Conservation (phyloP, 2,113 vertebrate genomes). For the Cryptomyrus ogoouensis region DNA sequence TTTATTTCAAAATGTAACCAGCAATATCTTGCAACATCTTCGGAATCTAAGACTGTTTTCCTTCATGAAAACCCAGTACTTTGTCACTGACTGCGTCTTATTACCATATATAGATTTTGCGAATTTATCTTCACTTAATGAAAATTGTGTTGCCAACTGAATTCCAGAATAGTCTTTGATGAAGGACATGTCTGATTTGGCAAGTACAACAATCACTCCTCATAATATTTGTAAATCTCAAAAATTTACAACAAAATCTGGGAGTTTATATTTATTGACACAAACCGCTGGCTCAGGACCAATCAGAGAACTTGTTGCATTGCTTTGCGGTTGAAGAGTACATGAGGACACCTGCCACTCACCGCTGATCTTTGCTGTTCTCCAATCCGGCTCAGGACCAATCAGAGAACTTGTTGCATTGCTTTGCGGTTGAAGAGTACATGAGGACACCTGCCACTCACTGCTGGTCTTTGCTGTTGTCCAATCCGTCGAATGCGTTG, state of each 20-base stretch:
- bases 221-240: background rate
- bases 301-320: slow-evolving; percentile 4
- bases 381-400: slow-evolving; percentile 17
- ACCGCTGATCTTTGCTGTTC: slow-evolving; percentile 2
- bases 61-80: background rate
- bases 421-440: background rate
- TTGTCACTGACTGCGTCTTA: background rate
- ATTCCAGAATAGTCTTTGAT: background rate
- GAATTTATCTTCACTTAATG: background rate
- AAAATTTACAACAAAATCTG: background rate
- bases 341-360: background rate
- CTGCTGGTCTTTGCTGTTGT: slow-evolving; percentile 10
- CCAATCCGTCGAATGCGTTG: slow-evolving; percentile 22
- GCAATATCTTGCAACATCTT: background rate
- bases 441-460: background rate
- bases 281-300: slow-evolving; percentile 29
- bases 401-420: background rate
- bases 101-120: slow-evolving; percentile 4
- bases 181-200: background rate
- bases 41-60: background rate
- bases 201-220: background rate
- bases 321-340: background rate
- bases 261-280: slow-evolving; percentile 29
- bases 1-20: background rate
- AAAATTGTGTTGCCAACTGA: background rate